phyloP scores from a whole-genome alignment of 2,888 invertebrate species.

The Platycnemis pennipes region DNA sequence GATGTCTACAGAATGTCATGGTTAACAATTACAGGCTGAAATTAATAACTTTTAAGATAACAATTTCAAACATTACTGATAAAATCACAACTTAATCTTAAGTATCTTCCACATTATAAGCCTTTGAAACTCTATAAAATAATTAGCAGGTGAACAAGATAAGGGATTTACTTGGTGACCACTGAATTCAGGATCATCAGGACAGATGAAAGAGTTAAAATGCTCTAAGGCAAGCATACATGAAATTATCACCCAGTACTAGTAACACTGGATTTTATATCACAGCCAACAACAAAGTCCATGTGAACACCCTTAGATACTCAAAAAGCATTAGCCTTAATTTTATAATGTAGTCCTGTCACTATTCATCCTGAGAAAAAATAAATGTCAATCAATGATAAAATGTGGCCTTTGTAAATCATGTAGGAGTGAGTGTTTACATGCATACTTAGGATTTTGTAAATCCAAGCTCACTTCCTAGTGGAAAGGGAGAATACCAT shows the following conservation, averaged over 20 bases:
- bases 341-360: conserved; percentile 25
- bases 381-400: conserved; percentile 18
- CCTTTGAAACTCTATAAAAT: not conserved
- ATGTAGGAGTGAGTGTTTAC: not conserved
- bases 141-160: not conserved
- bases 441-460: not conserved
- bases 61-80: not conserved
- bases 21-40: not conserved
- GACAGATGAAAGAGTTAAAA: not conserved
- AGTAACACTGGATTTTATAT: conserved; percentile 40
- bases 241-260: conserved; percentile 16
- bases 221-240: not conserved
- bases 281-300: conserved; percentile 52
- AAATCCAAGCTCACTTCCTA: not conserved
- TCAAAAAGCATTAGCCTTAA: conserved; percentile 16
- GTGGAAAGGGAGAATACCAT: not conserved
- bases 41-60: not conserved
- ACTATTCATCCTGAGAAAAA: conserved; percentile 33
- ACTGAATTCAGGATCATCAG: not conserved
- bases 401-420: conserved; percentile 27
- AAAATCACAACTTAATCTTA: not conserved
- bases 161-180: not conserved
- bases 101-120: not conserved
- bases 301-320: not conserved
- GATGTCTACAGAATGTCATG: not conserved